Evolutionary conservation across 1,140 invertebrate species (phyloP), one percentile per base, ranked within the genome.

Genomic region (Ooceraea biroi): DNA sequence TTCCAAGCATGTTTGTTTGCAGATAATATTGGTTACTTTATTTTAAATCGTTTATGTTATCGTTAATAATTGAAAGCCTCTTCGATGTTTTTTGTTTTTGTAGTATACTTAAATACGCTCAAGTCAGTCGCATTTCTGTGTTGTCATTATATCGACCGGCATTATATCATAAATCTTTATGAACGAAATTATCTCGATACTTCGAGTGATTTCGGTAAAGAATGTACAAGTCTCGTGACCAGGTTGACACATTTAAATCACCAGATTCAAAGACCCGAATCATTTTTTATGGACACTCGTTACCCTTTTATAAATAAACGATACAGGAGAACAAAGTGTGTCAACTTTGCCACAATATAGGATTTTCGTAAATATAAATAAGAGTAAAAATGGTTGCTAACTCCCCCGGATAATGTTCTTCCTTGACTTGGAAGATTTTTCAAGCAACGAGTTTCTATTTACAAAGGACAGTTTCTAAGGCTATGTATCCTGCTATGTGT

Each of bases 391-490:
- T 61, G 12, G 11, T 63, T 22, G 14, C 5, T 63, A 41, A 17
- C 17, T 74, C 25, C 58, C 52, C 63, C 48, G 30, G 25, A 65
- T 63, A 58, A n/a, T 44, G 17, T 77, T 84, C 41, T 25, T 69
- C 22, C 36, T 68, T 63, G 50, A 19, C 36, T 68, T 63, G 50
- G n/a, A 22, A n/a, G 48, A 25, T 17, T 74, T n/a, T 68, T 22
- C 27, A 86, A 80, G 55, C 84, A 46, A 74, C 68, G 46, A 65
- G 22, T 83, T 78, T 77, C 66, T 52, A 52, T 87, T 68, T 83
- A 83, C 25, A 60, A 88, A 74, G 86, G 86, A 84, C 44, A 88
- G 88, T 88, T 85, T 80, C 50, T 72, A 66, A 86, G n/a, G 50
- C 82, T 80, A 76, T 80, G 58, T 85, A 68, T 77, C 41, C 60